Percentiles rank a stretch among this genome's conserved stretches.
These are phyloP conservation scores for Amphilophus citrinellus DNA, from an alignment of 2,113 vertebrate genomes.

Conservation along the genomic window DNA sequence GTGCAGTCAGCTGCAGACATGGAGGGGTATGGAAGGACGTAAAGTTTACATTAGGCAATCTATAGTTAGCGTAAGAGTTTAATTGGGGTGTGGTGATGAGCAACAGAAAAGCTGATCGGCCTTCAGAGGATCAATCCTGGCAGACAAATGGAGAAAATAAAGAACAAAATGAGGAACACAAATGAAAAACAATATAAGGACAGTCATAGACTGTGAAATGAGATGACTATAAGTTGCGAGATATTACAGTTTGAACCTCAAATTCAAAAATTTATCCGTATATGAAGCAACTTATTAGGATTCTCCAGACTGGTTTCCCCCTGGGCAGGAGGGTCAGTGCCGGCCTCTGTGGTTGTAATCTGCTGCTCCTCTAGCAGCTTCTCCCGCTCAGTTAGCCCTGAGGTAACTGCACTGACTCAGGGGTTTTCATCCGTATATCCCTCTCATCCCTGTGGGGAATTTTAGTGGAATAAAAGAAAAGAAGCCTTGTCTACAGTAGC, in stretches of 20 bases:
- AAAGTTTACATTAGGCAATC: constrained; percentile 45
- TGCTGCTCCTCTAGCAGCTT: constrained; percentile 5
- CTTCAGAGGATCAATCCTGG: constrained; percentile 6
- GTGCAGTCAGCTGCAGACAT: constrained; percentile 18
- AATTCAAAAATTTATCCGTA: not conserved
- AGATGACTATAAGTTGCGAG: not conserved
- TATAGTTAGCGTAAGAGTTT: constrained; percentile 50
- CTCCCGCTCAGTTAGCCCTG: constrained; percentile 35
- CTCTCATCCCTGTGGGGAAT: constrained; percentile 26
- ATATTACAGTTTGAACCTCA: not conserved
- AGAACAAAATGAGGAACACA: not conserved
- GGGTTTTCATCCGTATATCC: constrained; percentile 18
- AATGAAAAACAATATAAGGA: not conserved
- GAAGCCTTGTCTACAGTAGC: constrained; percentile 14
- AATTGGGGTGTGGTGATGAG: constrained; percentile 49
- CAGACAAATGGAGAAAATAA: not conserved
- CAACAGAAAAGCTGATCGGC: constrained; percentile 29
- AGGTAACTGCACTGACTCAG: constrained; percentile 38
- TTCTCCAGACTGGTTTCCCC: not conserved
- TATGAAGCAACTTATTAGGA: constrained; percentile 10
- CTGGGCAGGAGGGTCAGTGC: not conserved
- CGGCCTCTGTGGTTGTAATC: constrained; percentile 40
- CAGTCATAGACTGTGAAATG: not conserved
- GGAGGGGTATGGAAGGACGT: constrained; percentile 7
- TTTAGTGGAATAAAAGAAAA: constrained; percentile 14